Conservation (phyloP, 2,888 invertebrate species). For the Escarpia spicata region DNA sequence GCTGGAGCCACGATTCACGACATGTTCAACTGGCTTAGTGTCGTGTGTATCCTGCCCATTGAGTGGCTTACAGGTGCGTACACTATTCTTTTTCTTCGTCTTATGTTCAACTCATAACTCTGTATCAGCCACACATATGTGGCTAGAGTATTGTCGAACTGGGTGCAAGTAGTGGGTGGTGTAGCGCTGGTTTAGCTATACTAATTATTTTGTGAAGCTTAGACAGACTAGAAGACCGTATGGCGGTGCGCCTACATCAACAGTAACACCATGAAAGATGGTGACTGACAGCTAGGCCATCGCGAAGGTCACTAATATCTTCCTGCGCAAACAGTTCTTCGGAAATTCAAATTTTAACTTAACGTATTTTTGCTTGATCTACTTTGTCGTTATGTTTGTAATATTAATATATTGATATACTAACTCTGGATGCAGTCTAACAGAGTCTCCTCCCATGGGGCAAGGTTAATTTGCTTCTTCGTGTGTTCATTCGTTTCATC, state of each 20-base stretch:
- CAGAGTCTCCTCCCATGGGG: too few relatives aligned
- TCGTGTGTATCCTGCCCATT: conserved; percentile 68
- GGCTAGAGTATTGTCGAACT: too few relatives aligned
- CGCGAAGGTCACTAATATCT: not conserved
- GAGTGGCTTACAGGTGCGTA: conserved; percentile 65
- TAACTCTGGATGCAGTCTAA: not conserved
- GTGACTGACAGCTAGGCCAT: not conserved
- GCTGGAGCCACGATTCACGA: conserved; percentile 71
- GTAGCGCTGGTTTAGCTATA: too few relatives aligned
- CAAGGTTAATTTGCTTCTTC: too few relatives aligned
- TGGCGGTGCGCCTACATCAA: not conserved
- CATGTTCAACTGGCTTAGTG: conserved; percentile 71
- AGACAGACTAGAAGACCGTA: too few relatives aligned
- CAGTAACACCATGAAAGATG: not conserved
- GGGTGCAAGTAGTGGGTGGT: too few relatives aligned
- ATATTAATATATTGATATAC: not conserved
- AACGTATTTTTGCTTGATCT: not conserved
- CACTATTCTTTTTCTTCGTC: not conserved
- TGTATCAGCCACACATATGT: too few relatives aligned
- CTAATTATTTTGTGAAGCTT: too few relatives aligned
- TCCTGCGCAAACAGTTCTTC: not conserved
- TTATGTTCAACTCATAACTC: too few relatives aligned
- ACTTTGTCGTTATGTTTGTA: not conserved
- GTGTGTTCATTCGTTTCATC: too few relatives aligned
- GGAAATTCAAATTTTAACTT: not conserved